These are phyloP conservation scores for Hippocampus zosterae DNA, from an alignment of 2,113 vertebrate species.

Conservation along the genomic window DNA sequence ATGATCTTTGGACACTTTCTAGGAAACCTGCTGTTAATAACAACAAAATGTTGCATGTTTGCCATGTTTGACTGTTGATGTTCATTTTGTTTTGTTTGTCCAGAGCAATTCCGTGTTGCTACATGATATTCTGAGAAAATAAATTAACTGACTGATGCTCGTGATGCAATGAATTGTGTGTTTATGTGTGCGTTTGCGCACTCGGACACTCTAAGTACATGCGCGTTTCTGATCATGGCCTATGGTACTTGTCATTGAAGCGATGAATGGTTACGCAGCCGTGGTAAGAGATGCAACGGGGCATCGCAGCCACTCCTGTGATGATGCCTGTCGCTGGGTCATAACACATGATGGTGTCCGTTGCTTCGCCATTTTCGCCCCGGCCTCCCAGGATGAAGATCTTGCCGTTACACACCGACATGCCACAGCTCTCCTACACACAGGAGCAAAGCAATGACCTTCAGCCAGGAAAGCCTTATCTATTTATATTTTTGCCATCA, in stretches of 20 bases:
- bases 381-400: slow-evolving; percentile 96
- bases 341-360: slow-evolving; percentile 92
- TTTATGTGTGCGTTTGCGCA: slow-evolving; percentile 14
- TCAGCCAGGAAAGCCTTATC: no score
- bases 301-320: slow-evolving; percentile 93
- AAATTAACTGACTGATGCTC: slow-evolving; percentile 21
- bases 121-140: slow-evolving; percentile 42
- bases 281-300: slow-evolving; percentile 93
- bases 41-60: not conserved
- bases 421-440: slow-evolving; percentile 94
- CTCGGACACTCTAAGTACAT: slow-evolving; percentile 8
- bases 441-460: not conserved
- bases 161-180: slow-evolving; percentile 14
- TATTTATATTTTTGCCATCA: no score
- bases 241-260: slow-evolving; percentile 92
- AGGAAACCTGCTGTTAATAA: not conserved
- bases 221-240: slow-evolving; percentile 65
- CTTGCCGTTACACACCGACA: slow-evolving; percentile 98
- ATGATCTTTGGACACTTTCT: not conserved
- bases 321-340: slow-evolving; percentile 94
- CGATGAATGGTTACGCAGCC: slow-evolving; percentile 98
- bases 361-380: slow-evolving; percentile 88
- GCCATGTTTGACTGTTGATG: not conserved
- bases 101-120: slow-evolving; percentile 31
- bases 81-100: not conserved